Evolutionary conservation across 2,113 vertebrate genomes (phyloP).

Genomic region (Erythrolamprus reginae): DNA sequence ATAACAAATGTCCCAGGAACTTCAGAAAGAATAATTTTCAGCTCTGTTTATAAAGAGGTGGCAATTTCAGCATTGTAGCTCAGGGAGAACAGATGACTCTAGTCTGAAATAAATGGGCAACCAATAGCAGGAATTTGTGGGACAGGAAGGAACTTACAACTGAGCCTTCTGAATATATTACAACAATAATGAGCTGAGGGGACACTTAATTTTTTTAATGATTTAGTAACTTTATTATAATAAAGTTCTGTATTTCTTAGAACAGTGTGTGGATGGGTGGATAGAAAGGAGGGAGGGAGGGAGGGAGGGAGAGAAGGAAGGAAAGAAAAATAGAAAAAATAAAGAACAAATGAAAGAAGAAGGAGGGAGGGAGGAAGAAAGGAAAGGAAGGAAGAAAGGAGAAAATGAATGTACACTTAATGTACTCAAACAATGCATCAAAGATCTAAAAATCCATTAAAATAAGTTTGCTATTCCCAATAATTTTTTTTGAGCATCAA

Average conservation of each 20-base stretch:
- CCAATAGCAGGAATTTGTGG: not conserved
- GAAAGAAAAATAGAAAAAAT: not conserved
- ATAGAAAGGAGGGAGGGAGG: not conserved
- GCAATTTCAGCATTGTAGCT: not conserved
- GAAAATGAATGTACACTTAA: not conserved
- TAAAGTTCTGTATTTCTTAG: not conserved
- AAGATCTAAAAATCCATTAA: not conserved
- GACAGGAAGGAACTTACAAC: not conserved
- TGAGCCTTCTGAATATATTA: fast-evolving
- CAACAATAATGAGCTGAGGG: not conserved
- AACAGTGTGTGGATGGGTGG: not conserved
- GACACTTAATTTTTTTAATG: not conserved
- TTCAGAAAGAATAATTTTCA: constrained; percentile 20
- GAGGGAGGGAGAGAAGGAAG: not conserved
- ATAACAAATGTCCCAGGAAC: constrained; percentile 14
- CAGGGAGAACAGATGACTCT: not conserved
- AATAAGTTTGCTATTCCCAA: not conserved
- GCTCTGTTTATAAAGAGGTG: constrained; percentile 8
- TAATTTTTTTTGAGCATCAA: not conserved
- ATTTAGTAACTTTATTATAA: not conserved
- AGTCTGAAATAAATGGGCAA: constrained; percentile 7
- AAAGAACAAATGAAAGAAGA: not conserved
- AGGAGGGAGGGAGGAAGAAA: not conserved
- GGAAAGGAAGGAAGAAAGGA: not conserved
- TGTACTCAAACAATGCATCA: not conserved